Evolutionary conservation across 2,113 vertebrate genomes (phyloP).

Genomic region (Ibidorhyncha struthersii): DNA sequence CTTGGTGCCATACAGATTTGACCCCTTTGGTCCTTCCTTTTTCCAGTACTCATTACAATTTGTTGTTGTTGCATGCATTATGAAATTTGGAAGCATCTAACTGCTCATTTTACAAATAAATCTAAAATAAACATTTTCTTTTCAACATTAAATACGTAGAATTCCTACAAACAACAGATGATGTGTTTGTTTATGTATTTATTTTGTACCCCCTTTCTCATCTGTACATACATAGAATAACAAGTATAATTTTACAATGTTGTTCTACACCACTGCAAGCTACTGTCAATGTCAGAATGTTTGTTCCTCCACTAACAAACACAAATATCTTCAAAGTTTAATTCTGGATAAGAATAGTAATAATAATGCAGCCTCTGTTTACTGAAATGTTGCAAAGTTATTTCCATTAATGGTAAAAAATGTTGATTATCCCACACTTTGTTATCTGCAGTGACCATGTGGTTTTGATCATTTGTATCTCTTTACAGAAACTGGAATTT

Average conservation of each 20-base stretch:
- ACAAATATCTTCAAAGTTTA: background rate
- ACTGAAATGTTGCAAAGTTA: background rate
- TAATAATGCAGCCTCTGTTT: background rate
- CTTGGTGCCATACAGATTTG: background rate
- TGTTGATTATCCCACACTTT: background rate
- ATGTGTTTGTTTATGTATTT: background rate
- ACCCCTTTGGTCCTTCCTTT: background rate
- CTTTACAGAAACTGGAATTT: background rate
- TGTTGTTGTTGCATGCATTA: background rate
- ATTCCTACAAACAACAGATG: background rate
- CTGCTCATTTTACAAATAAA: background rate
- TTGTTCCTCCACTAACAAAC: background rate
- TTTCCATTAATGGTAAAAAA: constrained; percentile 12
- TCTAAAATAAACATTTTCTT: background rate
- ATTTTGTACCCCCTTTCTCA: background rate
- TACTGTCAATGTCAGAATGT: background rate
- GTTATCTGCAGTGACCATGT: background rate
- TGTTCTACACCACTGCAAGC: background rate
- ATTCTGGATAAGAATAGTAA: background rate
- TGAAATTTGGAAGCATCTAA: background rate
- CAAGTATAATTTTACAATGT: background rate
- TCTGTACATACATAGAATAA: background rate
- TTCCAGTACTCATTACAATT: background rate
- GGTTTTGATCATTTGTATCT: background rate
- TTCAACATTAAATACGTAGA: background rate